phyloP scores from a whole-genome alignment of 2,113 vertebrate genomes.

The Herpailurus yagouaroundi region DNA sequence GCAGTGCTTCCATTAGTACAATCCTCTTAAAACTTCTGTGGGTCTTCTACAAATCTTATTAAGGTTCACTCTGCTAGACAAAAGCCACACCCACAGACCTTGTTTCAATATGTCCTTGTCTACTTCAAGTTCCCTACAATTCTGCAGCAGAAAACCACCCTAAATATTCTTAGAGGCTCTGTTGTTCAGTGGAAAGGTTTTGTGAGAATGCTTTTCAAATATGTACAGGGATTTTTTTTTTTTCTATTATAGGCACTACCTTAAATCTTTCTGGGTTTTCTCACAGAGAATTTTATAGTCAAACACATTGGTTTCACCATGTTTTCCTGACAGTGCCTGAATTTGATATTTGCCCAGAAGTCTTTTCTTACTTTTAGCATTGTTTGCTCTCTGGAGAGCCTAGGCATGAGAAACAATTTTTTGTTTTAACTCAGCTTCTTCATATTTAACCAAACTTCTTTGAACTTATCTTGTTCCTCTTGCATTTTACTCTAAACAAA shows the following conservation, averaged over 20 bases:
- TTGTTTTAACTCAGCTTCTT: not conserved
- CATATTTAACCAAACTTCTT: not conserved
- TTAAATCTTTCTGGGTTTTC: not conserved
- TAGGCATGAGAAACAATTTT: not conserved
- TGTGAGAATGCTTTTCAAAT: slow-evolving; percentile 4
- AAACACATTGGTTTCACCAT: not conserved
- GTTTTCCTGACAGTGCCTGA: not conserved
- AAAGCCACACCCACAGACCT: not conserved
- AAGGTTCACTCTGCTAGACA: not conserved
- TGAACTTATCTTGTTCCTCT: not conserved
- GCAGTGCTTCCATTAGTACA: not conserved
- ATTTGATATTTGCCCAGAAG: not conserved
- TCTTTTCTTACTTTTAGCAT: not conserved
- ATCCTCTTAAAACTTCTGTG: slow-evolving; percentile 33
- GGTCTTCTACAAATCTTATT: slow-evolving; percentile 41
- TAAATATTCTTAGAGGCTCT: not conserved
- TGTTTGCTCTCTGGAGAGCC: not conserved
- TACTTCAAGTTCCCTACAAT: not conserved
- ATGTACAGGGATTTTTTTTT: not conserved
- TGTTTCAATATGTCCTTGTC: not conserved
- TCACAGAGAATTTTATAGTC: not conserved
- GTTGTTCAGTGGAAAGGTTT: not conserved
- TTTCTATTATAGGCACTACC: not conserved
- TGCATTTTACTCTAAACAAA: not conserved
- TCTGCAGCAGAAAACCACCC: not conserved